Base-by-base conservation (phyloP, 2,113 vertebrate genomes). In the Toxotes chatareus region DNA sequence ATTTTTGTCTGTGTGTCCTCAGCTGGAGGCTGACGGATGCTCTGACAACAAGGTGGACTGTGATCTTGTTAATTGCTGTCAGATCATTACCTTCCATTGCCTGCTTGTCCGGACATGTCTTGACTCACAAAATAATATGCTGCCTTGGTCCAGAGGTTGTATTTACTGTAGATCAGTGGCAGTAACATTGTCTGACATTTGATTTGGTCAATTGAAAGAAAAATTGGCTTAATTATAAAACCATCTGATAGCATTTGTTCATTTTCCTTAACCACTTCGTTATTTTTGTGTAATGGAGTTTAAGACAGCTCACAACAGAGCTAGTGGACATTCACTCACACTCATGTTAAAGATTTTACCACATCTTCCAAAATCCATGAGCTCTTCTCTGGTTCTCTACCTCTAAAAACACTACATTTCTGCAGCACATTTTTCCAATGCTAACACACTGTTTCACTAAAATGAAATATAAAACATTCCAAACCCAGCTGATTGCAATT, bases 41-140 rank as follows among this genome's bases (percentile, higher is more conserved):
- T 65, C 76, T 69, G 65, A 84, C 77, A 64, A 47, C 72, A 57
- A 32, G 59, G 36, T n/a, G 47, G 21, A 16, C 23, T 70, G 86
- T 47, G 44, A 77, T 72, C n/a, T 83, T 75, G 27, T 27, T 27
- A 27, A 27, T 7, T 80, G 76, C 27, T 57, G 38, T 78, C 75
- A 80, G 4, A 46, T 71, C 14, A 31, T 59, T 27, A 31, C 62
- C 46, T 60, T n/a, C 23, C 27, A 21, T 31, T 0, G 3, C 16
- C 36, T 60, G 31, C 64, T 31, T 49, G 56, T 27, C 14, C 53
- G 40, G 16, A 63, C 69, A 31, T 23, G 73, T 42, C 57, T 51
- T 46, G 46, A 47, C 46, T 16, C 46, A 64, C 53, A 21, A 19
- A 14, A 40, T n/a, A 47, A 4, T 2, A 16, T 13, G 56, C 17